phyloP scores from a whole-genome alignment of 2,797 vertebrate genomes.

The Pangasius krempfi region DNA sequence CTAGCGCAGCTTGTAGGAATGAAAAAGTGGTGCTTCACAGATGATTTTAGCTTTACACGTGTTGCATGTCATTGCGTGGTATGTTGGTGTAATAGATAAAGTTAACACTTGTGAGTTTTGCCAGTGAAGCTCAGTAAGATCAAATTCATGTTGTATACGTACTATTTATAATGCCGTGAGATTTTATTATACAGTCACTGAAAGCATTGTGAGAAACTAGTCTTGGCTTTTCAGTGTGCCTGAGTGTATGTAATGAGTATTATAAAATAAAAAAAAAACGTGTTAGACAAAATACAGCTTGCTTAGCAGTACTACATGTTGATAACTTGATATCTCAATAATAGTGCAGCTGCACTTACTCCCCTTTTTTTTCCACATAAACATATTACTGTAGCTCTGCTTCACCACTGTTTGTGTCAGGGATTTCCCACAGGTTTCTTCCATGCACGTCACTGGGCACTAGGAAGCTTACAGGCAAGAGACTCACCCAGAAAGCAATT shows the following conservation, averaged over 20 bases:
- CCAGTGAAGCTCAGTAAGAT: neutral
- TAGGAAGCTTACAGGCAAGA: slow-evolving; percentile 37
- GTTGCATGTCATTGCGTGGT: neutral
- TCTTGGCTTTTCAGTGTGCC: neutral
- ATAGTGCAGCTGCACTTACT: neutral
- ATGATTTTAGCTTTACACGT: neutral
- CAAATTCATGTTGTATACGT: neutral
- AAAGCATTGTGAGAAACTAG: no score
- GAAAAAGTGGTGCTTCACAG: neutral
- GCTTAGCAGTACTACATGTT: no score
- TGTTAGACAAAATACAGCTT: neutral
- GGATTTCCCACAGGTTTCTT: slow-evolving; percentile 31
- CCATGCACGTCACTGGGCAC: slow-evolving; percentile 14
- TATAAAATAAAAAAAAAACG: neutral
- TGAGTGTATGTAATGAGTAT: neutral
- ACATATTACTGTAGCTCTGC: neutral
- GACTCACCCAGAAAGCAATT: slow-evolving; percentile 28
- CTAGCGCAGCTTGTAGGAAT: neutral
- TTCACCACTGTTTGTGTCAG: neutral
- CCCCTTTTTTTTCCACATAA: neutral
- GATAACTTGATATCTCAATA: neutral
- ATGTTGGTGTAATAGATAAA: neutral
- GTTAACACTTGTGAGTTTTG: neutral
- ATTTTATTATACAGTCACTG: neutral
- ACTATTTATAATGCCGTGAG: neutral